Evolutionary conservation across 2,888 invertebrate genomes (phyloP).

Genomic region (Pandemis heparana): DNA sequence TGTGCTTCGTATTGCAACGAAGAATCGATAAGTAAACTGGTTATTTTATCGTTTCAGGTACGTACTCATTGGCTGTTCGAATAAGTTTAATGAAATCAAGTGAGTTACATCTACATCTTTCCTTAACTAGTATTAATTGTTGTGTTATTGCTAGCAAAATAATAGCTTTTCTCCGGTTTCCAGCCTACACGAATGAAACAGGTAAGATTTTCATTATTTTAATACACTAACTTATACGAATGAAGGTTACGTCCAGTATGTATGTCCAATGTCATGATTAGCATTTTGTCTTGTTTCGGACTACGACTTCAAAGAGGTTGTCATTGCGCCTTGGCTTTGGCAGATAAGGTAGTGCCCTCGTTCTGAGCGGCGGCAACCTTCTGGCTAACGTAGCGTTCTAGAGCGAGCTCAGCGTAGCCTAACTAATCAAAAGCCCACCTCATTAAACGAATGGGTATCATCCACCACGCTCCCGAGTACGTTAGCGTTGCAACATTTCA

Average conservation of each 20-base stretch:
- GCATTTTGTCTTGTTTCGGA: slow-evolving; percentile 39
- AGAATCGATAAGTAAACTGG: slow-evolving; percentile 59
- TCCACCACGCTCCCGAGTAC: slow-evolving; percentile 44
- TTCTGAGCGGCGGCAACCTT: slow-evolving; percentile 32
- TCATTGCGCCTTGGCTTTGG: slow-evolving; percentile 36
- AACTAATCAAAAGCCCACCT: slow-evolving; percentile 33
- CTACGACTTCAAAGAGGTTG: slow-evolving; percentile 13
- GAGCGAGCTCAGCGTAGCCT: slow-evolving; percentile 18
- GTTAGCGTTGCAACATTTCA: slow-evolving; percentile 41
- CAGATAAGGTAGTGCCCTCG: slow-evolving; percentile 43
- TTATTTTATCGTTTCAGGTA: slow-evolving; percentile 67
- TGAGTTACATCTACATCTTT: slow-evolving; percentile 26
- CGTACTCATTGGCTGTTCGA: slow-evolving; percentile 49
- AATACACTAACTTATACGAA: slow-evolving; percentile 9
- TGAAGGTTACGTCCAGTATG: slow-evolving; percentile 15
- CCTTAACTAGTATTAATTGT: slow-evolving; percentile 11
- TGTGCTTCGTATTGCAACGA: slow-evolving; percentile 48
- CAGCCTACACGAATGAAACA: slow-evolving; percentile 42
- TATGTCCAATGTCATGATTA: slow-evolving; percentile 31
- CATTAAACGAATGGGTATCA: slow-evolving; percentile 31
- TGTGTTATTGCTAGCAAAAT: slow-evolving; percentile 34
- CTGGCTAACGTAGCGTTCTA: slow-evolving; percentile 15
- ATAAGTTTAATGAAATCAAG: slow-evolving; percentile 47
- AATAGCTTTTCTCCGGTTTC: slow-evolving; percentile 43
- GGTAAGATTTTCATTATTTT: slow-evolving; percentile 39